phyloP scores from a whole-genome alignment of 2,888 invertebrate genomes.

The Notodonta dromedarius region DNA sequence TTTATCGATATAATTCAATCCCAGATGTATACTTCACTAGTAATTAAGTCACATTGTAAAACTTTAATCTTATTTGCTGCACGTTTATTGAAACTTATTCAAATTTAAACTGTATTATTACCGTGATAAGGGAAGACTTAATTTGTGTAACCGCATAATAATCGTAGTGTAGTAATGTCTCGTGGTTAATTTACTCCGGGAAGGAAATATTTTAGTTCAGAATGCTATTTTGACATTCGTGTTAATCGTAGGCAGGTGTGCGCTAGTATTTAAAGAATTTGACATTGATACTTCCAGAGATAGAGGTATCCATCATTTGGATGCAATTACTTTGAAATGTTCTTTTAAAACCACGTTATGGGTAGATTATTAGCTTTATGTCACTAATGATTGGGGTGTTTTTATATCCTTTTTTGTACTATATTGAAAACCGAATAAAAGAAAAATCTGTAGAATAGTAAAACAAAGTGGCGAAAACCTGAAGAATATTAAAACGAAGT shows the following conservation, averaged over 20 bases:
- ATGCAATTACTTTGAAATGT: constrained; percentile 27
- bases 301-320: constrained; percentile 44
- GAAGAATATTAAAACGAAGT: background rate
- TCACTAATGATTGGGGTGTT: background rate
- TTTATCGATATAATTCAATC: constrained; percentile 47
- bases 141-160: background rate
- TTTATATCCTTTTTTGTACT: too few relatives aligned
- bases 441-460: too few relatives aligned
- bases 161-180: constrained; percentile 37
- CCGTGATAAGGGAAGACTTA: constrained; percentile 3
- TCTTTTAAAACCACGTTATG: background rate
- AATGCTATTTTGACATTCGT: constrained; percentile 78
- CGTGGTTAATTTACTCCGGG: constrained; percentile 59
- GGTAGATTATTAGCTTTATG: background rate
- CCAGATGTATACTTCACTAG: constrained; percentile 54
- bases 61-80: constrained; percentile 22
- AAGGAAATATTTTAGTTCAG: constrained; percentile 67
- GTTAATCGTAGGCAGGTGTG: constrained; percentile 78
- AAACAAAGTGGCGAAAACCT: too few relatives aligned
- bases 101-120: constrained; percentile 12
- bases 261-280: constrained; percentile 57
- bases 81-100: background rate
- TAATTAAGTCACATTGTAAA: constrained; percentile 56
- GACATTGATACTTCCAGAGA: constrained; percentile 50
- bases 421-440: too few relatives aligned